These are phyloP conservation scores for Cheilosia soror DNA, from an alignment of 2,888 invertebrate genomes.

Conservation along the genomic window DNA sequence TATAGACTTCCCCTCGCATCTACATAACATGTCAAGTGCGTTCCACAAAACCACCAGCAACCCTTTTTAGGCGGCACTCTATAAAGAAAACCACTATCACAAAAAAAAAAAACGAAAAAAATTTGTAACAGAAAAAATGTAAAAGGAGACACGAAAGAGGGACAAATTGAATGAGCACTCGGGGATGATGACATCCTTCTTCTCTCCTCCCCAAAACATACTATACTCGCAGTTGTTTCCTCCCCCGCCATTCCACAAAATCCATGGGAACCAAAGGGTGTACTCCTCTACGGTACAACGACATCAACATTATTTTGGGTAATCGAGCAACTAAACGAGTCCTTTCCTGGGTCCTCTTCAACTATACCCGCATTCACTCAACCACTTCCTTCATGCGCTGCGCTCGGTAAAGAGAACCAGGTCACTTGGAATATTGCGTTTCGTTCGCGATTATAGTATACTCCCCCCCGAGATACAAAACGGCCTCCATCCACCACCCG, in stretches of 20 bases:
- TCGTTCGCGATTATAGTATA: background rate
- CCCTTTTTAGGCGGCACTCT: conserved; percentile 52
- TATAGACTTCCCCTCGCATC: conserved; percentile 32
- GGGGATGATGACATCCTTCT: background rate
- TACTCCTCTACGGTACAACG: background rate
- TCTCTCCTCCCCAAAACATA: background rate
- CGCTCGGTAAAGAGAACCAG: conserved; percentile 33
- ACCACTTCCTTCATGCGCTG: background rate
- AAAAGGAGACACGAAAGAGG: conserved; percentile 8
- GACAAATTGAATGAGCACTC: conserved; percentile 31
- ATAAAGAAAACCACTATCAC: conserved; percentile 34
- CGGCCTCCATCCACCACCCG: background rate
- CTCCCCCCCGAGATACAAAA: background rate
- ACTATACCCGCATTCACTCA: background rate
- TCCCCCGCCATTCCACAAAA: background rate
- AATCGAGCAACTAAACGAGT: conserved; percentile 49
- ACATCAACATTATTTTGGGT: conserved; percentile 55
- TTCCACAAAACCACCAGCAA: conserved; percentile 8
- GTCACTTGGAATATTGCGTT: conserved; percentile 59
- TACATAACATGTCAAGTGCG: conserved; percentile 46
- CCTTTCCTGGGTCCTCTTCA: conserved; percentile 8
- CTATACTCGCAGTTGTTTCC: background rate
- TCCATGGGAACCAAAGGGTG: background rate
- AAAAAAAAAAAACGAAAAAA: background rate
- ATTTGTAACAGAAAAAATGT: conserved; percentile 17